Percentiles rank a stretch among this genome's conserved stretches.
phyloP scores from a whole-genome alignment of 1,140 invertebrate genomes.

The Campoletis sonorensis region DNA sequence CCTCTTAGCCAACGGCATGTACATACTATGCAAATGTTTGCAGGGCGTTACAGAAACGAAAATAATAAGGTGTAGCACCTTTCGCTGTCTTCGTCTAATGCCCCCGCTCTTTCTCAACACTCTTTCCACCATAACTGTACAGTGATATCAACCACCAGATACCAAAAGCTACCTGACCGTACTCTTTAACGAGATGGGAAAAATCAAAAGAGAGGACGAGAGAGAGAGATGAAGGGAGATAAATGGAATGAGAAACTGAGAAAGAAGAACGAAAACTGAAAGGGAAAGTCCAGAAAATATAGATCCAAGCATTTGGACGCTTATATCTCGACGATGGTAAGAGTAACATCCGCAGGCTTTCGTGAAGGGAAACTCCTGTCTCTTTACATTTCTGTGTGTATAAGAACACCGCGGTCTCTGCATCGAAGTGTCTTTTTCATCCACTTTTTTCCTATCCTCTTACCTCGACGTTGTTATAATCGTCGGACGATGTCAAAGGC shows the following conservation, averaged over 20 bases:
- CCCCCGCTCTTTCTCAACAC: slow-evolving; percentile 1
- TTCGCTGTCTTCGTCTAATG: slow-evolving; percentile 56
- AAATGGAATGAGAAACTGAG: background rate
- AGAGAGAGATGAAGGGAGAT: too few species aligned
- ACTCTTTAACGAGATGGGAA: background rate
- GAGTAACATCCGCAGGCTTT: slow-evolving; percentile 19
- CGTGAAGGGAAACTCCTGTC: background rate
- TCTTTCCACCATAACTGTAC: slow-evolving; percentile 12
- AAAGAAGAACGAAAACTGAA: background rate
- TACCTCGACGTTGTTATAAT: too few species aligned
- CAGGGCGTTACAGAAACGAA: slow-evolving; percentile 59
- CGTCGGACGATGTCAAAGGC: too few species aligned
- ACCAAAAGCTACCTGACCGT: background rate
- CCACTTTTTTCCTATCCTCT: too few species aligned
- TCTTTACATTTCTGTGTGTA: background rate
- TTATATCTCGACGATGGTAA: slow-evolving; percentile 36
- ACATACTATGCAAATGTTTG: slow-evolving; percentile 63
- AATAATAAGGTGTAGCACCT: slow-evolving; percentile 63
- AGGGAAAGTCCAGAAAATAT: background rate
- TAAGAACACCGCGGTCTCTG: background rate
- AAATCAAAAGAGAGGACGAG: too few species aligned
- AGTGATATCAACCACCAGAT: slow-evolving; percentile 27
- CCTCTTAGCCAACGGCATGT: slow-evolving; percentile 32
- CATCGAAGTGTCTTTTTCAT: slow-evolving; percentile 7
- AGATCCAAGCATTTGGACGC: slow-evolving; percentile 6